phyloP scores from a whole-genome alignment of 2,797 vertebrate species.

The Cercopithecus mitis region DNA sequence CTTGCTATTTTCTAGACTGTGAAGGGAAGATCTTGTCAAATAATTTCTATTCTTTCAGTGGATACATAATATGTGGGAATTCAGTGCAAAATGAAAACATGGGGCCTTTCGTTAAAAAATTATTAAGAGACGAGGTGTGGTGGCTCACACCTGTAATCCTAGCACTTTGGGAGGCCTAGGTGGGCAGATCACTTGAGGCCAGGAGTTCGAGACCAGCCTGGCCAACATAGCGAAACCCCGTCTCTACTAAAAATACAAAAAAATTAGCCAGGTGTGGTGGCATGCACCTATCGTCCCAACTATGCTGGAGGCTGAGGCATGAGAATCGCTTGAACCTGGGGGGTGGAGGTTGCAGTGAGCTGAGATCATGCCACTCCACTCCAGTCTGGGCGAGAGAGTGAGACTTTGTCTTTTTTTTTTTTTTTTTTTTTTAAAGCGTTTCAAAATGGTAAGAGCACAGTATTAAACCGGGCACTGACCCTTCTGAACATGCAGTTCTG shows the following conservation, averaged over 20 bases:
- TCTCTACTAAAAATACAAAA: not conserved
- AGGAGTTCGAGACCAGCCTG: not conserved
- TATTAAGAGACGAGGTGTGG: not conserved
- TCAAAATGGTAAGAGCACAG: not conserved
- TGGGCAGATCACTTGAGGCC: not conserved
- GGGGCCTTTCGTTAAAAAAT: slow-evolving; percentile 7
- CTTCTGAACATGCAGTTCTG: not conserved
- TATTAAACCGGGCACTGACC: not conserved
- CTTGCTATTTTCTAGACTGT: not conserved
- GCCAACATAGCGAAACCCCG: not conserved
- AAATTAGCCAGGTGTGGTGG: not conserved
- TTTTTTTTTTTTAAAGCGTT: not conserved
- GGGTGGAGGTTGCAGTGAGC: not conserved
- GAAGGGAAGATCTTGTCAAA: not conserved
- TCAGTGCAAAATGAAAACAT: not conserved
- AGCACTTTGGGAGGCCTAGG: not conserved
- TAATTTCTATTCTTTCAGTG: not conserved
- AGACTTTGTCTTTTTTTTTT: not conserved
- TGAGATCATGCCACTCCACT: not conserved
- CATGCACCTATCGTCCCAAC: not conserved
- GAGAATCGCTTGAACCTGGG: not conserved
- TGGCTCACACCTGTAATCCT: not conserved
- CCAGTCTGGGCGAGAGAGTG: not conserved
- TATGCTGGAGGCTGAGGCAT: not conserved
- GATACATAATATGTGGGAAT: not conserved